Base-by-base conservation (phyloP, 2,113 vertebrate genomes). In the Oenanthe oenanthe region DNA sequence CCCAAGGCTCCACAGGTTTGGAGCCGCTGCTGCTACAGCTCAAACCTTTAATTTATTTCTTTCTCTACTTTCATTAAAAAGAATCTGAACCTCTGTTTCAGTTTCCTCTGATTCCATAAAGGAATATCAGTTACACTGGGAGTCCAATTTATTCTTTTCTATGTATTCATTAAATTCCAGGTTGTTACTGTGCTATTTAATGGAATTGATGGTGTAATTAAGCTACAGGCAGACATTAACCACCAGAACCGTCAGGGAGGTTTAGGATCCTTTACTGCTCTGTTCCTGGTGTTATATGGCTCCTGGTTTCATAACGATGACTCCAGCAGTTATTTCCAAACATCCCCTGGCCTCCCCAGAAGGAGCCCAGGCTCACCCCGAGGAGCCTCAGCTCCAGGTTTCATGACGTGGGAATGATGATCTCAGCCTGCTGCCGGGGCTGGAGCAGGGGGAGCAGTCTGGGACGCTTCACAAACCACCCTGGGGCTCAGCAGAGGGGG, bases 211-310 rank as follows among this genome's bases (percentile, higher is more conserved):
- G 84, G 54, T 63, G 57, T 77, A 72, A 89, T 89, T 88, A 91
- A 72, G 65, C 56, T 45, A 54, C 51, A 81, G 90, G 93, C 81
- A 89, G 93, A 51, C 93, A 40, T 79, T 93, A 94, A 87, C 68
- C 72, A 83, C 81, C 84, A 86, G 79, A 88, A 67, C 78, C 17
- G 3, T 78, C 89, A 85, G 89, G 71, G 93, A 92, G 92, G 85
- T 88, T 92, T 42, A 93, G 95, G 91, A 73, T 61, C 95, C 85
- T 74, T 92, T 73, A 89, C 83, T 78, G 5, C 91, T 19, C 68
- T n/a, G 17, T 9, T 80, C 81, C 77, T 1, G 1, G 78, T 73
- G 61, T 94, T 91, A 85, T 57, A 87, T 28, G 20, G 81, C 77
- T 58, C n/a, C 88, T 82, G 40, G 36, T 85, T 82, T 76, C 66